These are phyloP conservation scores for Diadophis punctatus DNA, from an alignment of 2,113 vertebrate genomes.

Conservation along the genomic window DNA sequence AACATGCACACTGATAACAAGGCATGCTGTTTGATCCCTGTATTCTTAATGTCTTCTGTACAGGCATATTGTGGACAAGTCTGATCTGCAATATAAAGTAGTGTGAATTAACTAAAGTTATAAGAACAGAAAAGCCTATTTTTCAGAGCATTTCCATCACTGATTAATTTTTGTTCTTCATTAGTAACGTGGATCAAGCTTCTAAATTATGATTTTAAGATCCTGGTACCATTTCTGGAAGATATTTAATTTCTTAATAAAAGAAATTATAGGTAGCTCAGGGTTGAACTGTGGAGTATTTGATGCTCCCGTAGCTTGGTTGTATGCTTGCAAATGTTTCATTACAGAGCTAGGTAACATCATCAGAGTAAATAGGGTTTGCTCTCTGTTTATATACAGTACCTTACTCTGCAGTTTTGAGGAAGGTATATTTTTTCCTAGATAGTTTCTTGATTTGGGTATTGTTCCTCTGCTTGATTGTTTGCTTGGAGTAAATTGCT, in stretches of 20 bases:
- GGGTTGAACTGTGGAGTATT: background rate
- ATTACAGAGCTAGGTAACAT: background rate
- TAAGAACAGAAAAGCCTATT: constrained; percentile 15
- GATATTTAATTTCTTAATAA: background rate
- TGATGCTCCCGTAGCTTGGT: background rate
- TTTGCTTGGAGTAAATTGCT: background rate
- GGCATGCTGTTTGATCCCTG: constrained; percentile 19
- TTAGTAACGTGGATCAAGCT: background rate
- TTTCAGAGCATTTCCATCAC: constrained; percentile 11
- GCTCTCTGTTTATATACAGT: background rate
- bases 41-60: constrained; percentile 38
- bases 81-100: constrained; percentile 38
- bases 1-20: constrained; percentile 46
- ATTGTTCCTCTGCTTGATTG: background rate
- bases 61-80: constrained; percentile 38
- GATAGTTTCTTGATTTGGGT: background rate
- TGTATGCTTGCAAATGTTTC: background rate
- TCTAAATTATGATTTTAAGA: background rate
- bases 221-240: background rate
- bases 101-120: constrained; percentile 38
- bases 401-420: background rate
- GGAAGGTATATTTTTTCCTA: background rate
- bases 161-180: background rate
- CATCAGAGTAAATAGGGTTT: background rate
- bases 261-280: background rate